Conservation (phyloP, 37 sponge, comb jelly and placozoan species). For the Spongia lamella region DNA sequence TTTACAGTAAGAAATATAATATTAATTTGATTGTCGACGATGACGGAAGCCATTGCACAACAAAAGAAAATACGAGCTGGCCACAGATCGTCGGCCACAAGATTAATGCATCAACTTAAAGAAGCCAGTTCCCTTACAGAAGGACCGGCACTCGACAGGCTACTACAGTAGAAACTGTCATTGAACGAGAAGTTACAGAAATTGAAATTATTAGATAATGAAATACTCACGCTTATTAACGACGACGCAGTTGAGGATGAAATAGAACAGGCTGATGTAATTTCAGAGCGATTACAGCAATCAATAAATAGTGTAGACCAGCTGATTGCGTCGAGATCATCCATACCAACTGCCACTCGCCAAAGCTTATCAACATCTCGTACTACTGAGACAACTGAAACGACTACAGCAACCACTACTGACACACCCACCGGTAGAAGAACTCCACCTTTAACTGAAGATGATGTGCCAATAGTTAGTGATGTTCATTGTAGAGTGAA, state of each 20-base stretch:
- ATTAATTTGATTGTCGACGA: no score
- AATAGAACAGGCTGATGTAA: slow-evolving; percentile 27
- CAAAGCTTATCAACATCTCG: background rate
- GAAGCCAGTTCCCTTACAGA: background rate
- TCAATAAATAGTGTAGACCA: background rate
- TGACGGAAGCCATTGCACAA: slow-evolving; percentile 8
- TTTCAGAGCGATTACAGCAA: slow-evolving; percentile 1
- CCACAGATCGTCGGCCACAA: no score
- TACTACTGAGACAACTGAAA: background rate
- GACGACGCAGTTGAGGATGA: slow-evolving; percentile 25
- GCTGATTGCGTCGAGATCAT: no score
- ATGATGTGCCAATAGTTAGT: background rate
- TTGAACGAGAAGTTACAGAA: slow-evolving; percentile 38
- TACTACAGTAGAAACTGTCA: slow-evolving; percentile 19
- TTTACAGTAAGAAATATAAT: no score
- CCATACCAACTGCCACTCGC: no score
- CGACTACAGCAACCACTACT: slow-evolving; percentile 3
- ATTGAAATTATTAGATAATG: slow-evolving; percentile 24
- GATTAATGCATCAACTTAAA: background rate
- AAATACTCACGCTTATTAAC: slow-evolving; percentile 10
- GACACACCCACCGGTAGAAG: background rate
- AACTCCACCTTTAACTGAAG: background rate
- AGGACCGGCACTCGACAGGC: background rate
- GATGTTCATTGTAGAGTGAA: background rate
- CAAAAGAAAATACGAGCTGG: background rate